Base-by-base conservation (phyloP, 2,888 invertebrate genomes). In the Oxyteleia sp. region DNA sequence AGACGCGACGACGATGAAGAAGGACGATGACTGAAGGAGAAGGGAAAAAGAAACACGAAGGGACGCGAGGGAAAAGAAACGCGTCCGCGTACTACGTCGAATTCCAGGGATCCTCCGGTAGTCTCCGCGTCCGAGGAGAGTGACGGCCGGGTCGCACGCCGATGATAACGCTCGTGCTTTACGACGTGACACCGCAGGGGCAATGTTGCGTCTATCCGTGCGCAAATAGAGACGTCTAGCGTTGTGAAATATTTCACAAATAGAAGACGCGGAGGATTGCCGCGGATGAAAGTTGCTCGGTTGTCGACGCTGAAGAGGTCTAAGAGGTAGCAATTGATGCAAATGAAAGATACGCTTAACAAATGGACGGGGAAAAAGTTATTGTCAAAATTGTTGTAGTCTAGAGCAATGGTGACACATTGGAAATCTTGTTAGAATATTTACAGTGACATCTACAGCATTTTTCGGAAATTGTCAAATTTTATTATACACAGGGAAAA, bases 101-200 rank as follows among this genome's bases (percentile, higher is more conserved):
- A 88, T 87, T 87, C 84, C 88, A 84, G 71, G 87, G 87, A 84
- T 83, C 63, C 72, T 57, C 82, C 84, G 59, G 75, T 55, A 71
- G 63, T 75, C 63, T 23, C 49, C 20, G 63, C 32, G 29, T 13
- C 49, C 32, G 45, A 20, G 26, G 63, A 74, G 59, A 76, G 63
- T 63, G 66, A 23, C 51, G 84, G 84, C 79, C 75, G 84, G 86
- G 84, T 86, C 86, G 78, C 71, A 63, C 74, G 53, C 79, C 63
- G 63, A 85, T 78, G 89, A 90, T 89, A 89, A 89, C 87, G 59
- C 20, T 35, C n/a, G 20, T 32, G 32, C 43, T 59, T 63, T 72
- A 61, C 51, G 41, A 57, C 55, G 13, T 45, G 43, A 68, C 47
- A 35, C 63, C 53, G 57, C 5, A 15, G 32, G 51, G 18, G 18